Base-by-base conservation (phyloP, 2,113 vertebrate species). In the Grallaria varia region DNA sequence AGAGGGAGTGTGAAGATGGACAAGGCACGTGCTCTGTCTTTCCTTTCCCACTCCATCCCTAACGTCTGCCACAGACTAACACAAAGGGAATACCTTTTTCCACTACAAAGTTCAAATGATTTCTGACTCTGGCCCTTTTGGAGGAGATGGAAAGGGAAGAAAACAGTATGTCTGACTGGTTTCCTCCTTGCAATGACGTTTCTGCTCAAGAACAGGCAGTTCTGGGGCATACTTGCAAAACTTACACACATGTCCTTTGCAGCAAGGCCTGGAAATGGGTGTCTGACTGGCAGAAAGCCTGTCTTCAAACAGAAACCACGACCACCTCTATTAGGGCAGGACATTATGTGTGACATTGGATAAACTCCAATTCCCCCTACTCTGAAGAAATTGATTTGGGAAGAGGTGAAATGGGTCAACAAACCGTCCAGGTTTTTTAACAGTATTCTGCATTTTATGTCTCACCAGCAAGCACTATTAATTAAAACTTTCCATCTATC, bases 401-500 rank as follows among this genome's bases (percentile, higher is more conserved):
- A 87, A 80, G 49, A 74, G 56, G 56, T 59, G 31, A 82, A 91
- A 74, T 14, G 31, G 17, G 17, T 59, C 23, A 44, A 71, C 77
- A 87, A 47, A 56, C 3, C 1, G 27, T 17, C 31, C 35, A 33
- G 4, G 0, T 47, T 45, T 89, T 90, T 71, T n/a, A 77, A 77
- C 22, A 37, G 27, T 30, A 49, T 72, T 84, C 28, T 85, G 40
- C 25, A 49, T 69, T 86, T 67, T 56, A 67, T 53, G 23, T 47
- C 33, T 67, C 64, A 76, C 24, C 40, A 94, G 56, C 23, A 60
- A 92, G 62, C 35, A 39, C 53, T 66, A 81, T 75, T 87, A 92
- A 96, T 96, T 86, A 96, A 82, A 94, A 85, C 73, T 84, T 94
- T 14, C 63, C 80, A 90, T 66, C 69, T 88, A 92, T 39, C 68